Base-by-base conservation (phyloP, 2,113 vertebrate genomes). In the Falco punctatus region DNA sequence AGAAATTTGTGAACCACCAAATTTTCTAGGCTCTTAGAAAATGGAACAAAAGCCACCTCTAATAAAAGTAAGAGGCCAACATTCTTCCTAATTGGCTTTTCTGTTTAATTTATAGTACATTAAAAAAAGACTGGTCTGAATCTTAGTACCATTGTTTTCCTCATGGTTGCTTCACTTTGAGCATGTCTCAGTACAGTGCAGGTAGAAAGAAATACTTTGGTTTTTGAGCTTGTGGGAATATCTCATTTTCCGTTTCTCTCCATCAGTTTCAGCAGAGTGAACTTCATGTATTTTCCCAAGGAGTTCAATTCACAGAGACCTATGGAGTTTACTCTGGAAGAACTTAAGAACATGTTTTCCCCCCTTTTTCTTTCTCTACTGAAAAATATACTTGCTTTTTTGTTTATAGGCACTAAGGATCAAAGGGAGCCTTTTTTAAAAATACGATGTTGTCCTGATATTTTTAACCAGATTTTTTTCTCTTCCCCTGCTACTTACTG, bases 271-370 rank as follows among this genome's bases (percentile, higher is more conserved):
- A 83, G 55, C 51, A 86, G 55, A 86, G 22, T 75, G 44, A 92
- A 73, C 59, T 88, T 80, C 67, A 58, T 88, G 9, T 59, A 38
- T 96, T 93, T 94, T 96, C 59, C 35, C 64, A 58, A 83, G 64
- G 54, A 81, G 73, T 42, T 81, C 73, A 88, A 69, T 77, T 86
- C 5, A 26, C 64, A 86, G 38, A 55, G 42, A 83, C 51, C 85
- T 80, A 40, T 65, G 67, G 20, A 70, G 42, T 94, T 95, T 96
- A 48, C 59, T 74, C 32, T 93, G 64, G 48, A 83, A 83, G 46
- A 93, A 62, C 28, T 78, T 94, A 46, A 87, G 46, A 92, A 80
- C 5, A 26, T 28, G 5, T 77, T 69, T 72, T 42, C 12, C 5
- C 5, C 3, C 3, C 15, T 51, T 85, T 93, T 70, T 74, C 32